Conservation (phyloP, 1,140 invertebrate species). For the Drosophila sechellia region DNA sequence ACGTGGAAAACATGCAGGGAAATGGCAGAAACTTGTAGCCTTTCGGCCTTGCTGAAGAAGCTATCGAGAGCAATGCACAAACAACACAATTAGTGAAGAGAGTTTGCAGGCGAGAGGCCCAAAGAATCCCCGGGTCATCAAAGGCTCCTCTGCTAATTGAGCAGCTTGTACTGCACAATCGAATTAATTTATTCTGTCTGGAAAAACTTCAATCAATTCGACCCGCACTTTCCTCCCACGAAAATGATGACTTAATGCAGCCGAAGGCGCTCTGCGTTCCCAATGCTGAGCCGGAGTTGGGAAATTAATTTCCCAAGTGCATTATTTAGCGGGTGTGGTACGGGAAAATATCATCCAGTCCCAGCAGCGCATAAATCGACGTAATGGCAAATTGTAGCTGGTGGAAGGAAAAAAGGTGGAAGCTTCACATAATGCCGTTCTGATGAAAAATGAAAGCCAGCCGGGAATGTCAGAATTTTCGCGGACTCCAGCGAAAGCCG, state of each 20-base stretch:
- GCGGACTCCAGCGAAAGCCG: conserved; percentile 3
- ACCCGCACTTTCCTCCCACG: conserved; percentile 11
- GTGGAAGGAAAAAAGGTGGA: conserved; percentile 9
- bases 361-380: conserved; percentile 55
- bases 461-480: conserved; percentile 31
- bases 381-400: conserved; percentile 61
- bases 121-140: conserved; percentile 10
- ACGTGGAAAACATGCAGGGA: conserved; percentile 53
- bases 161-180: conserved; percentile 47
- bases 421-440: conserved; percentile 30
- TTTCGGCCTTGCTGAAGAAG: conserved; percentile 32
- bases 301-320: conserved; percentile 76
- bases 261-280: conserved; percentile 3
- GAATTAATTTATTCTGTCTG: conserved; percentile 56
- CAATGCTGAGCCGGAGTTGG: conserved; percentile 27
- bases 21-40: conserved; percentile 77
- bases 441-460: conserved; percentile 45
- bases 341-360: conserved; percentile 11
- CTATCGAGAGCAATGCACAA: conserved; percentile 42
- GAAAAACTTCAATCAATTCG: conserved; percentile 44
- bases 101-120: conserved; percentile 19
- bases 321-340: conserved; percentile 51
- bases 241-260: conserved; percentile 46
- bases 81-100: conserved; percentile 70
- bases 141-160: conserved; percentile 59